phyloP scores from a whole-genome alignment of 2,113 vertebrate genomes.

The Syngnathoides biaculeatus region DNA sequence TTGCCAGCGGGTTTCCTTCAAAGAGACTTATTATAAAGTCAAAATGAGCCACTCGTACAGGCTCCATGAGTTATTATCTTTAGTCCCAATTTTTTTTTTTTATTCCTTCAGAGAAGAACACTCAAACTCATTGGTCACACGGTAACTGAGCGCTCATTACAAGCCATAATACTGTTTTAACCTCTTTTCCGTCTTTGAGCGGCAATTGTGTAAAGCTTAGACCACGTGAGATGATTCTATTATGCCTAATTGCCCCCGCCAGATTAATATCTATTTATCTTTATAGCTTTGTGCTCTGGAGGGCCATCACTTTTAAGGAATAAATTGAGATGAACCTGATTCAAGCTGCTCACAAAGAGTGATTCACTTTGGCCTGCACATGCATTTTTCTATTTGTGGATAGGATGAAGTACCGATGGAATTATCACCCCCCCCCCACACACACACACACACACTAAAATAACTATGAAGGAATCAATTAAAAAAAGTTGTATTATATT shows the following conservation, averaged over 20 bases:
- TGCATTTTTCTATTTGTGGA: background rate
- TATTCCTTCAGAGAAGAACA: slow-evolving; percentile 1
- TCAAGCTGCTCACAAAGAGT: background rate
- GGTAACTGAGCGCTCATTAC: background rate
- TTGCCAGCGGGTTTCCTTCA: slow-evolving; percentile 1
- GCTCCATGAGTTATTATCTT: slow-evolving; percentile 13
- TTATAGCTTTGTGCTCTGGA: background rate
- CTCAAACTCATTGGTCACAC: background rate
- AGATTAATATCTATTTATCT: background rate
- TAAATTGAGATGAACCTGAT: background rate
- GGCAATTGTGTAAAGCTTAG: slow-evolving; percentile 6
- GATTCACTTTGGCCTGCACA: background rate
- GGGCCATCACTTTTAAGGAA: background rate
- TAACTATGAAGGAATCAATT: background rate
- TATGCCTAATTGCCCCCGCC: background rate
- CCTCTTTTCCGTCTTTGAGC: background rate
- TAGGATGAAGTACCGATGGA: background rate
- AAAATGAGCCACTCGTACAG: background rate
- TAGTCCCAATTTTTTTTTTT: background rate
- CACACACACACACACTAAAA: background rate
- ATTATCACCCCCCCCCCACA: background rate
- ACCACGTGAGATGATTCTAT: slow-evolving; percentile 1
- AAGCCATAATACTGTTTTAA: slow-evolving; percentile 10
- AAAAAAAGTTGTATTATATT: background rate
- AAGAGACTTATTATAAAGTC: slow-evolving; percentile 6